These are phyloP conservation scores for Hypocryptadius cinnamomeus DNA, from an alignment of 2,113 vertebrate genomes.

Conservation along the genomic window DNA sequence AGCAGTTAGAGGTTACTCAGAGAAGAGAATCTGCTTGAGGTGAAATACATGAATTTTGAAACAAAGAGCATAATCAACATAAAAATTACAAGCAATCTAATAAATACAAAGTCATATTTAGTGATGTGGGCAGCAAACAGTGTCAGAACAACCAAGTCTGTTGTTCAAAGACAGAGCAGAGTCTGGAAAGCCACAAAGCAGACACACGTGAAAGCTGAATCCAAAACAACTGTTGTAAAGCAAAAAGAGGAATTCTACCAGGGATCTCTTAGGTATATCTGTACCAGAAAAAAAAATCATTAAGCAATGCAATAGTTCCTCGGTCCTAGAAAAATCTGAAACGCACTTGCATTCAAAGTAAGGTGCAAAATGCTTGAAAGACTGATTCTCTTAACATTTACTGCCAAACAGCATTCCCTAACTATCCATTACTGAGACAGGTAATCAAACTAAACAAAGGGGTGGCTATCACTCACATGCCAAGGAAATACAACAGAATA, in stretches of 20 bases:
- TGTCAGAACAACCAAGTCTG: neutral
- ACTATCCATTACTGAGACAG: neutral
- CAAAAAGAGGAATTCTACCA: neutral
- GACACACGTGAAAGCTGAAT: fast-evolving
- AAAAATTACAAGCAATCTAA: neutral
- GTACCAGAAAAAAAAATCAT: neutral
- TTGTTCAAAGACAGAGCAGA: neutral
- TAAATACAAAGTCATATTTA: neutral
- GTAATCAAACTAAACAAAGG: neutral
- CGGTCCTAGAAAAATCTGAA: neutral
- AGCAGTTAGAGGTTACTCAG: neutral
- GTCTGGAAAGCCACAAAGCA: neutral
- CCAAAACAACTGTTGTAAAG: neutral
- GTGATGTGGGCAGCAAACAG: neutral
- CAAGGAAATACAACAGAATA: neutral
- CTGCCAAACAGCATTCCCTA: neutral
- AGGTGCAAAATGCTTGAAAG: neutral
- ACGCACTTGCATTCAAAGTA: neutral
- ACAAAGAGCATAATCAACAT: neutral
- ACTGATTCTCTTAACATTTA: neutral
- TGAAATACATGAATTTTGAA: neutral
- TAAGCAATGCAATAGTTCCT: neutral
- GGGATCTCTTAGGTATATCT: neutral
- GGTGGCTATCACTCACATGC: neutral
- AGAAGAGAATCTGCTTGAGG: neutral